Percentiles rank a stretch among this genome's conserved stretches.
Conservation (phyloP, 2,888 invertebrate genomes). For the Drosophila subquinaria region DNA sequence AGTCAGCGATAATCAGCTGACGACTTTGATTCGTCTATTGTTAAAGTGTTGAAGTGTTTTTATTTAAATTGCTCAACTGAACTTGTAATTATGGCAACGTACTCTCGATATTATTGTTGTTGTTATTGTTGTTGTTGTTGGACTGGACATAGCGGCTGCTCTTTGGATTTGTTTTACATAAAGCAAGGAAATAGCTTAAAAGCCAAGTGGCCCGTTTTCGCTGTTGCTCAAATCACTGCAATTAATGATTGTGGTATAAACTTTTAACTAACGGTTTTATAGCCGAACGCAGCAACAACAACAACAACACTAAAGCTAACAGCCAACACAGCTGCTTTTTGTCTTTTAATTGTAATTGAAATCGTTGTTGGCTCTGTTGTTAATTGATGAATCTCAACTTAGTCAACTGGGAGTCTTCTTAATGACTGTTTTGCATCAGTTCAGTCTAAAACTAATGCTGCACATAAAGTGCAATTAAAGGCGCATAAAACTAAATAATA, state of each 20-base stretch:
- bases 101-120: conserved; percentile 35
- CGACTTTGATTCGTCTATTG: conserved; percentile 61
- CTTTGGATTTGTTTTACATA: conserved; percentile 52
- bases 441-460: conserved; percentile 45
- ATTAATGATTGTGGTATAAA: conserved; percentile 71
- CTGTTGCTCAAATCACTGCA: conserved; percentile 61
- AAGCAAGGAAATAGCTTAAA: conserved; percentile 62
- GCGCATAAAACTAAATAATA: conserved; percentile 61
- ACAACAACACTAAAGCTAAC: conserved; percentile 23
- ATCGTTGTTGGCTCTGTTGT: conserved; percentile 57
- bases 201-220: conserved; percentile 58
- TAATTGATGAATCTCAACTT: conserved; percentile 68
- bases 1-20: conserved; percentile 35
- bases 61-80: conserved; percentile 79
- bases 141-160: conserved; percentile 36
- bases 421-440: conserved; percentile 45
- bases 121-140: conserved; percentile 19
- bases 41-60: conserved; percentile 79
- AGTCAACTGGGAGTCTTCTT: conserved; percentile 38
- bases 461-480: conserved; percentile 74
- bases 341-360: conserved; percentile 73
- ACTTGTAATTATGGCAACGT: conserved; percentile 74
- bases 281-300: conserved; percentile 48
- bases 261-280: conserved; percentile 76
- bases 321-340: conserved; percentile 52